phyloP scores from a whole-genome alignment of 2,888 invertebrate species.

The Sabatieria punctata region DNA sequence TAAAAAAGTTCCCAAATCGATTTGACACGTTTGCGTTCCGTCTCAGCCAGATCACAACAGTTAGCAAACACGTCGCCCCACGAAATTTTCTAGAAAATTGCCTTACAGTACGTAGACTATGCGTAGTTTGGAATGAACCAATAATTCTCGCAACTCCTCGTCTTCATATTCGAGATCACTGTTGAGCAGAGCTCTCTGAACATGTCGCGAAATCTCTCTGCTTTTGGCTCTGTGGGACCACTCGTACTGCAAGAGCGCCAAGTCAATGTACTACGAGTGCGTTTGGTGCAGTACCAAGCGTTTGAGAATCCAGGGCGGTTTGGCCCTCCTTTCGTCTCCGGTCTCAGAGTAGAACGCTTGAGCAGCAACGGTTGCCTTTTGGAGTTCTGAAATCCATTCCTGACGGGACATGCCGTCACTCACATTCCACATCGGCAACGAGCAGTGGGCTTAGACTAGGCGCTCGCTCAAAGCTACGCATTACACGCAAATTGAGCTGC shows the following conservation, averaged over 20 bases:
- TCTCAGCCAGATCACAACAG: background rate
- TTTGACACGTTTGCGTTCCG: slow-evolving; percentile 37
- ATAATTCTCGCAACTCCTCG: slow-evolving; percentile 21
- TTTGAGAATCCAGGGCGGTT: slow-evolving; percentile 29
- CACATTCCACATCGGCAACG: too few species aligned
- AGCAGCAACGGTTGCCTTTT: slow-evolving; percentile 29
- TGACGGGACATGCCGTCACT: too few species aligned
- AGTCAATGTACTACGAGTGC: too few species aligned
- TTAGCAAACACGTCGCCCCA: background rate
- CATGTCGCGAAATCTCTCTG: slow-evolving; percentile 28
- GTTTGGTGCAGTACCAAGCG: slow-evolving; percentile 19
- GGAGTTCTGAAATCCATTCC: slow-evolving; percentile 27
- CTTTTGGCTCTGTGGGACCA: slow-evolving; percentile 37
- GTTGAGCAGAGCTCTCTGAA: slow-evolving; percentile 23
- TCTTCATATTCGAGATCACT: slow-evolving; percentile 24
- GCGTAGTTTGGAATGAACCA: slow-evolving; percentile 15
- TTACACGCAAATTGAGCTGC: too few species aligned
- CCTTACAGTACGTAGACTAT: background rate
- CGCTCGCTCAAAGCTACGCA: too few species aligned
- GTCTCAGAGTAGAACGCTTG: slow-evolving; percentile 29
- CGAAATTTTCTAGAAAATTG: background rate
- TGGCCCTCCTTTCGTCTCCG: slow-evolving; percentile 16
- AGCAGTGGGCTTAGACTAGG: too few species aligned
- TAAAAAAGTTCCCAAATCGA: slow-evolving; percentile 48
- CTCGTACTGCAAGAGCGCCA: slow-evolving; percentile 40